A percentile compares a stretch with the other conserved stretches of the same genome.
phyloP scores from a whole-genome alignment of 2,113 vertebrate species.

The Nycticebus coucang region DNA sequence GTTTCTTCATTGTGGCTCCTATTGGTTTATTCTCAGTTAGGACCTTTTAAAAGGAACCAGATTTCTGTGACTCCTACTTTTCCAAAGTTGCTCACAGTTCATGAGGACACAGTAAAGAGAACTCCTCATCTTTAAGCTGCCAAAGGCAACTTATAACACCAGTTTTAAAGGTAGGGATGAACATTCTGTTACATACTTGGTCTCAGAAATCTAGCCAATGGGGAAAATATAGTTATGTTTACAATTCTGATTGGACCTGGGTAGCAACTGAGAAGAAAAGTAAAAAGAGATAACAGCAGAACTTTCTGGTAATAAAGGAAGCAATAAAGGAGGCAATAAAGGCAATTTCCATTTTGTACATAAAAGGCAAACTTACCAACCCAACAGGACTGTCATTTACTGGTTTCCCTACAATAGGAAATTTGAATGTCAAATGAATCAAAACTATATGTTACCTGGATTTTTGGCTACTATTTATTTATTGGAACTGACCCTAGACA shows the following conservation, averaged over 20 bases:
- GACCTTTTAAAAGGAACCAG: constrained; percentile 54
- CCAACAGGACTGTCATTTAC: background rate
- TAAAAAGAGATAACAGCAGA: background rate
- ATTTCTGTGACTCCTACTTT: background rate
- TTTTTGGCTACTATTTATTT: constrained; percentile 25
- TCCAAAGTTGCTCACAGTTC: background rate
- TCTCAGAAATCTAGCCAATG: constrained; percentile 18
- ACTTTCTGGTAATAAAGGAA: background rate
- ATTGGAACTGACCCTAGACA: background rate
- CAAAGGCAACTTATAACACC: background rate
- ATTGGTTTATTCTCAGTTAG: background rate
- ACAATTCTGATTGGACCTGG: background rate
- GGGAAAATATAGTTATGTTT: background rate
- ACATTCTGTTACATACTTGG: background rate
- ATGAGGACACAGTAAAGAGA: background rate
- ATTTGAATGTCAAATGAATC: constrained; percentile 26
- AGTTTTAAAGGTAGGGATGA: background rate
- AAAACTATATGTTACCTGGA: background rate
- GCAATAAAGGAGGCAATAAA: background rate
- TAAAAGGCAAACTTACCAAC: constrained; percentile 71
- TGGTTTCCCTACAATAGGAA: constrained; percentile 62
- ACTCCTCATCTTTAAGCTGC: background rate
- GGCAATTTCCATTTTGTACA: constrained; percentile 12
- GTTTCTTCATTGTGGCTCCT: constrained; percentile 45
- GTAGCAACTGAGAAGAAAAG: background rate